Base-by-base conservation (phyloP, 53 echinoderm and acorn worm species). In the Pentamera pediparva region DNA sequence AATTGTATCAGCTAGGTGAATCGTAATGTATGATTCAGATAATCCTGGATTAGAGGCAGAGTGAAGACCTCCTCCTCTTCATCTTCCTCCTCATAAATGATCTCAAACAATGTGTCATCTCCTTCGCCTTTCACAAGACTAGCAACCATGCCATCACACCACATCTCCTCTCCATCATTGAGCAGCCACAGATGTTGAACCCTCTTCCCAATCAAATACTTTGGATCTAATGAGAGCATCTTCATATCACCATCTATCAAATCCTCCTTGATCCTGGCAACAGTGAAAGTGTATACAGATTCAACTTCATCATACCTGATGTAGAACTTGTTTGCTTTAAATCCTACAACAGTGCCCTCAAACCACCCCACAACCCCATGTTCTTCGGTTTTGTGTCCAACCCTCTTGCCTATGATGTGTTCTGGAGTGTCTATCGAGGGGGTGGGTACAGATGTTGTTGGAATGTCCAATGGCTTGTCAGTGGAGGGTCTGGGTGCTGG, bases 111-210 rank as follows among this genome's bases (percentile, higher is more conserved):
- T 15, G 49, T 69, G 18, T 45, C 45, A 5, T 27, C 32, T 6
- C 49, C 49, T 40, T 39, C 40, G 4, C 26, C 45, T 4, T 11
- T 27, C 24, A 11, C 24, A 28, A 24, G 32, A 32, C 49, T 48
- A 18, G 26, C 27, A 40, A 69, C 32, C 4, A 45, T 20, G 31
- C 69, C 69, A 30, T 69, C 47, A 20, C 69, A 69, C 69, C 69
- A 69, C 4, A 45, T n/a, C 33, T 69, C 49, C 30, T 22, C 45
- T 20, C 59, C 59, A 22, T 69, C 29, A 69, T 69, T 48, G 41
- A 69, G 21, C 18, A 69, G 8, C 69, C 69, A 69, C 28, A 69
- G 39, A 69, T 69, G 65, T 6, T 22, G 20, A 37, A 65, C 21
- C 25, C 39, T 29, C 65, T 40, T 65, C 20, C 36, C 36, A 24